A percentile compares a stretch with the other conserved stretches of the same genome.
phyloP scores from a whole-genome alignment of 1,140 invertebrate species.

The Bicyclus anynana region DNA sequence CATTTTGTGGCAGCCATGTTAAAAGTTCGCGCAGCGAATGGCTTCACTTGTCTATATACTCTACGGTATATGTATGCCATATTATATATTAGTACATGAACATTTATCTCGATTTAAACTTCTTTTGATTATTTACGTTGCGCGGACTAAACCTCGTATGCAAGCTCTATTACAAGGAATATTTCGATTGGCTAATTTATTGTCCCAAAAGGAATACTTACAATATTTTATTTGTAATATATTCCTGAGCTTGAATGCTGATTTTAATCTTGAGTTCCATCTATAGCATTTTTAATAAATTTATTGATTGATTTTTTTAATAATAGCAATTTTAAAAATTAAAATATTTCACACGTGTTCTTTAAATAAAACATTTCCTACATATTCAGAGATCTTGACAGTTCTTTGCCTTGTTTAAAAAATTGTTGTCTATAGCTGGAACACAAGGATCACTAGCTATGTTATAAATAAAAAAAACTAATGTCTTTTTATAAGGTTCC shows the following conservation, averaged over 20 bases:
- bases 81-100: not conserved
- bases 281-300: slow-evolving; percentile 3
- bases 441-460: slow-evolving; percentile 32
- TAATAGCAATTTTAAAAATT: no score
- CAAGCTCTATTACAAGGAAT: slow-evolving; percentile 19
- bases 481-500: slow-evolving; percentile 63
- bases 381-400: no score
- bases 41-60: no score
- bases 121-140: slow-evolving; percentile 8
- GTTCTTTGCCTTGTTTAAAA: not conserved
- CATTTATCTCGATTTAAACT: slow-evolving; percentile 1
- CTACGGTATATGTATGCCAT: not conserved
- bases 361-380: no score
- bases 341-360: no score
- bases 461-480: slow-evolving; percentile 53
- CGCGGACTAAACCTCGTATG: slow-evolving; percentile 17
- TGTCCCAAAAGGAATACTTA: not conserved
- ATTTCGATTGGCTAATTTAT: not conserved
- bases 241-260: slow-evolving; percentile 23
- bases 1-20: slow-evolving; percentile 18
- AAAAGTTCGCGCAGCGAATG: slow-evolving; percentile 20
- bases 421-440: slow-evolving; percentile 22
- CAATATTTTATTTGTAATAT: not conserved
- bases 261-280: slow-evolving; percentile 20
- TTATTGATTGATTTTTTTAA: no score